Evolutionary conservation across 2,888 invertebrate genomes (phyloP).

Genomic region (Heterodera filipjevi): DNA sequence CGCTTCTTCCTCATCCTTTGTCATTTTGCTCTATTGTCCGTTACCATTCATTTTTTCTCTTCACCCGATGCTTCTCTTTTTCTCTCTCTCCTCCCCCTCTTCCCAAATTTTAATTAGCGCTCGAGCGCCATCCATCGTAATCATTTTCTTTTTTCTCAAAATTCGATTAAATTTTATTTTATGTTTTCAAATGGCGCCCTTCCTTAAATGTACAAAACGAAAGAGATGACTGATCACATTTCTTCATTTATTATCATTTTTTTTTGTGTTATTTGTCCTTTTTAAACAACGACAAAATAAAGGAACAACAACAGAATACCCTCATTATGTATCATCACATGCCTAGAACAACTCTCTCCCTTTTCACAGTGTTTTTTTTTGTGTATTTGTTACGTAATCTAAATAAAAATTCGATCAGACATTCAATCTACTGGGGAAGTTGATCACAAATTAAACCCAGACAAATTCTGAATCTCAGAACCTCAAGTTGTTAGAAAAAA

Average conservation of each 20-base stretch:
- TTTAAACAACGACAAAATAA: no score
- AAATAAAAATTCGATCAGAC: neutral
- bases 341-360: no score
- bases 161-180: neutral
- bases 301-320: no score
- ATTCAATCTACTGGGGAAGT: no score
- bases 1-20: neutral
- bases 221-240: neutral
- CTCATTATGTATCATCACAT: no score
- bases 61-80: neutral
- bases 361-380: no score
- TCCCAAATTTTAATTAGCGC: neutral
- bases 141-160: neutral
- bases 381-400: neutral
- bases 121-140: neutral
- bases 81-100: neutral
- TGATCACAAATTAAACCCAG: no score
- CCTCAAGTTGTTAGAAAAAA: no score
- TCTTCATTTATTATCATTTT: neutral
- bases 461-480: no score
- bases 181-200: neutral
- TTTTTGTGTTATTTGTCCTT: no score
- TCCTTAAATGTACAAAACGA: neutral
- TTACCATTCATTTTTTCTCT: neutral
- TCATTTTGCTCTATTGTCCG: neutral